Conservation (phyloP, 2,888 invertebrate genomes). For the Augiades crinisus region DNA sequence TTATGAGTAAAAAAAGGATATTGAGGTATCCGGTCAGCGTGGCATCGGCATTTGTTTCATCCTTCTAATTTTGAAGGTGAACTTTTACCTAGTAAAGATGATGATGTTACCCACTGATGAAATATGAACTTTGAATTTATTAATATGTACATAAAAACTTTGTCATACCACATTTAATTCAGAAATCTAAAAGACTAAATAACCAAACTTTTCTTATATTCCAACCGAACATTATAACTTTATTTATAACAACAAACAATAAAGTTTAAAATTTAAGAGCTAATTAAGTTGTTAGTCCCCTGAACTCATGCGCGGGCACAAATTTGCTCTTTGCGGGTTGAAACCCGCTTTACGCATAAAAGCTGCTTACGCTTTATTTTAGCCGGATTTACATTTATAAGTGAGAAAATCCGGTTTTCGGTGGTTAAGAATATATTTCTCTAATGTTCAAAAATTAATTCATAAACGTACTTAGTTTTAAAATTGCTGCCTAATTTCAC, state of each 20-base stretch:
- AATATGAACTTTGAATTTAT: no score
- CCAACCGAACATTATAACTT: constrained; percentile 1
- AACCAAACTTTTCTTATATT: neutral
- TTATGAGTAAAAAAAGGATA: no score
- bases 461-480: no score
- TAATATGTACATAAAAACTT: no score
- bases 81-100: no score
- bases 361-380: constrained; percentile 35
- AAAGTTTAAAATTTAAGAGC: constrained; percentile 47
- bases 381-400: constrained; percentile 16
- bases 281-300: constrained; percentile 48
- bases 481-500: no score
- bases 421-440: neutral
- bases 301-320: constrained; percentile 45
- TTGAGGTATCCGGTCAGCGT: no score
- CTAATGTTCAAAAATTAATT: neutral
- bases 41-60: no score
- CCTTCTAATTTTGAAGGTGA: no score
- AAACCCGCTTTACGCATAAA: constrained; percentile 37
- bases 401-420: neutral
- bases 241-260: constrained; percentile 29
- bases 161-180: neutral
- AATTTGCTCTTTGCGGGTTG: constrained; percentile 43
- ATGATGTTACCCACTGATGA: no score
- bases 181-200: no score